These are phyloP conservation scores for Charadrius vociferus DNA, from an alignment of 2,113 vertebrate species.

Conservation along the genomic window DNA sequence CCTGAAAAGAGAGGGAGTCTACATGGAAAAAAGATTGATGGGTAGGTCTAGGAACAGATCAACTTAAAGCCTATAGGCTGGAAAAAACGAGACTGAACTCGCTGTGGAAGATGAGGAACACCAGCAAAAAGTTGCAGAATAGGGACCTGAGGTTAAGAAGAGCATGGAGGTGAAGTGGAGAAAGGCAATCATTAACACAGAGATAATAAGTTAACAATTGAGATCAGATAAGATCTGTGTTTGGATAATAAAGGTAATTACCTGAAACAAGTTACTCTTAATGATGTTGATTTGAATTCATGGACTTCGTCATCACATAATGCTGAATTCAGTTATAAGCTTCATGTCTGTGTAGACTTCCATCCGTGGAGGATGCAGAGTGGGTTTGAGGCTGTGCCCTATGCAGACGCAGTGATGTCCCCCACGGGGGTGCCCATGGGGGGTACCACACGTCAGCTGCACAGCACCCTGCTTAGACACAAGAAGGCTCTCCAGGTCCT, in stretches of 20 bases:
- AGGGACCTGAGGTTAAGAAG: background rate
- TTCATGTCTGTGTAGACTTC: background rate
- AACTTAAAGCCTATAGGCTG: background rate
- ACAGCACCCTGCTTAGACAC: background rate
- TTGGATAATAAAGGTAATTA: background rate
- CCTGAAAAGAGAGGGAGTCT: background rate
- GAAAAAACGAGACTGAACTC: background rate
- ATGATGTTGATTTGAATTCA: background rate
- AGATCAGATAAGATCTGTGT: background rate
- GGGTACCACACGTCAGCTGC: fast-evolving
- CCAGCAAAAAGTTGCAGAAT: background rate
- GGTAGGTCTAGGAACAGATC: background rate
- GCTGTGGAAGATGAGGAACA: background rate
- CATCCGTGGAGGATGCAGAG: background rate
- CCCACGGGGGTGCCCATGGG: fast-evolving
- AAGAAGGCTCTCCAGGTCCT: background rate
- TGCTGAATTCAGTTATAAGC: background rate
- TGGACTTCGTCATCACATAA: fast-evolving
- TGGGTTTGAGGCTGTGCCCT: background rate
- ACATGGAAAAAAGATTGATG: background rate
- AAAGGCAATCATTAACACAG: background rate
- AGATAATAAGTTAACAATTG: background rate
- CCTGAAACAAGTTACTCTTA: background rate
- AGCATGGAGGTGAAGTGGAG: background rate
- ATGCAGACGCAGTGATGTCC: background rate